Conservation (phyloP, 2,888 invertebrate genomes). For the Heliconius ismenius region DNA sequence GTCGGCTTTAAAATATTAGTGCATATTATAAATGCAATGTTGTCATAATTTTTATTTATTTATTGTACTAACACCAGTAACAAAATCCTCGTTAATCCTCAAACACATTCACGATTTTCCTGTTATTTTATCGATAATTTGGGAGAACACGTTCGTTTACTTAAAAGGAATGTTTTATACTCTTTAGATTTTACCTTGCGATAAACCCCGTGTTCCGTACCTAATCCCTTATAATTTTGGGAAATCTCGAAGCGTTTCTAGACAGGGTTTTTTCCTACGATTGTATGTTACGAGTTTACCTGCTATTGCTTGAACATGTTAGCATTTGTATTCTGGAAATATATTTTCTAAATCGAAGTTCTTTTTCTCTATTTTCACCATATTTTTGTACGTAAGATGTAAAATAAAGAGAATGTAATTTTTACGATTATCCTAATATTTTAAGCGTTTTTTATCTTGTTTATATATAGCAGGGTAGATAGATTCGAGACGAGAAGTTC, state of each 20-base stretch:
- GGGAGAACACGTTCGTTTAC: conserved; percentile 4
- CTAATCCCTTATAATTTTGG: conserved; percentile 6
- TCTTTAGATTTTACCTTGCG: conserved; percentile 14
- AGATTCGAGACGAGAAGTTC: no score
- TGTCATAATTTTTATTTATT: background rate
- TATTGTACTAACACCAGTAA: background rate
- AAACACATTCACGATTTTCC: conserved; percentile 4
- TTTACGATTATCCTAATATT: no score
- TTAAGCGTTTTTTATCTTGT: no score
- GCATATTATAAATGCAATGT: background rate
- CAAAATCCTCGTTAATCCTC: background rate
- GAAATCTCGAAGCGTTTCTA: conserved; percentile 2
- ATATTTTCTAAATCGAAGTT: background rate
- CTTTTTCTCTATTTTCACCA: background rate
- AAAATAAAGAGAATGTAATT: background rate
- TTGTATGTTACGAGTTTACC: background rate
- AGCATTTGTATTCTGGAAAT: background rate
- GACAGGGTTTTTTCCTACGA: background rate
- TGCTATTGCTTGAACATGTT: background rate
- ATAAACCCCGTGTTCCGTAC: background rate
- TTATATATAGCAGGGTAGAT: no score
- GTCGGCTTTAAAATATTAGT: no score
- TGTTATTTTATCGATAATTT: background rate
- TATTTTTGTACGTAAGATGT: background rate
- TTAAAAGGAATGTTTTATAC: conserved; percentile 8